Evolutionary conservation across 35 echinoderm and acorn worm species (phyloP).

Genomic region (Lytechinus variegatus): DNA sequence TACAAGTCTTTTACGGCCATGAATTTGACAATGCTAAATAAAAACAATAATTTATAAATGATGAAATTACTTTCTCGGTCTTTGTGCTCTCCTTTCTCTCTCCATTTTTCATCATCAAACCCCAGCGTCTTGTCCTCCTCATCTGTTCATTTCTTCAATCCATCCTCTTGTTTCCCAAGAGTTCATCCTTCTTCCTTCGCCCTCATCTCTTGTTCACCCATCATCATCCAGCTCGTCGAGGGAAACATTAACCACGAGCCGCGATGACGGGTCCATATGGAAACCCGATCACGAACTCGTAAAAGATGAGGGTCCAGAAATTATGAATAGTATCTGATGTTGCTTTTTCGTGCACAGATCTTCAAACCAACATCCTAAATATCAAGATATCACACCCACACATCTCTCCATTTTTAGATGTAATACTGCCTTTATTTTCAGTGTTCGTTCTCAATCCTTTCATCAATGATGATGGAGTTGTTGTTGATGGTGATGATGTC

Average conservation of each 20-base stretch:
- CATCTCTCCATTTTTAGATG: neutral
- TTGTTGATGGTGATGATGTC: too few relatives aligned
- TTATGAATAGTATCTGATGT: slow-evolving; percentile 20
- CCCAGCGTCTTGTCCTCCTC: neutral
- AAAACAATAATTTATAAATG: too few relatives aligned
- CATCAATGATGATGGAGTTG: too few relatives aligned
- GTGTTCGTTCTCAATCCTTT: too few relatives aligned
- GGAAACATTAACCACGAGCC: slow-evolving; percentile 1
- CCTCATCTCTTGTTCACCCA: neutral
- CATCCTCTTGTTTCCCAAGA: neutral
- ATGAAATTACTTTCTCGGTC: neutral
- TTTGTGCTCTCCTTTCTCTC: neutral
- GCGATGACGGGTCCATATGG: neutral
- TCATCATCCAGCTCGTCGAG: neutral
- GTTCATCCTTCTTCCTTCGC: neutral
- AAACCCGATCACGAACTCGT: slow-evolving; percentile 9
- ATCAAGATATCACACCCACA: neutral
- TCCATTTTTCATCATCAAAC: neutral
- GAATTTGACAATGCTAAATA: too few relatives aligned
- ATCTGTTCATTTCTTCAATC: neutral
- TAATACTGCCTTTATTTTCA: neutral
- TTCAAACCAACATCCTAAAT: neutral
- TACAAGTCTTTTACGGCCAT: too few relatives aligned
- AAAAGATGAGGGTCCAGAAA: neutral
- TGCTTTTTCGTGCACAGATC: neutral